These are phyloP conservation scores for Nibea albiflora DNA, from an alignment of 2,113 vertebrate species.

Conservation along the genomic window DNA sequence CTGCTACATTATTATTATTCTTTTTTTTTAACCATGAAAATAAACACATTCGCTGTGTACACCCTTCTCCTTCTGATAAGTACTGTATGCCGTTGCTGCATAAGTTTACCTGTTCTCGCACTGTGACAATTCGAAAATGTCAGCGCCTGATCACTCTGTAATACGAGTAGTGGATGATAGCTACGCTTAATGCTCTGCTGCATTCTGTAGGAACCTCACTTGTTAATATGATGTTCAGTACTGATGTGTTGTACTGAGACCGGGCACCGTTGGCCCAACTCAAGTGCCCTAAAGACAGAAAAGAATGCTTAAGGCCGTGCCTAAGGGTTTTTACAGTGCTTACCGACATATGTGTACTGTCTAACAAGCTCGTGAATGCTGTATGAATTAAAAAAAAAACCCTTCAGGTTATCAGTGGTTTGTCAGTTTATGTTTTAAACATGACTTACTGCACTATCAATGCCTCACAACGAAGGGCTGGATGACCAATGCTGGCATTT, in stretches of 20 bases:
- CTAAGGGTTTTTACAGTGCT: conserved; percentile 48
- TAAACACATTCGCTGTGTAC: not conserved
- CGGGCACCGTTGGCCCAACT: conserved; percentile 11
- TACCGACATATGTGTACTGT: conserved; percentile 26
- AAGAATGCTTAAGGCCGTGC: conserved; percentile 51
- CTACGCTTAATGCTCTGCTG: not conserved
- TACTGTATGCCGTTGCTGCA: not conserved
- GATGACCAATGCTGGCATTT: conserved; percentile 34
- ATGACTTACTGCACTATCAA: not conserved
- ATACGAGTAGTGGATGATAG: not conserved
- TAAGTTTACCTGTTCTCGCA: not conserved
- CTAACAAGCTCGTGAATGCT: conserved; percentile 10
- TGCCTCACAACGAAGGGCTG: conserved; percentile 2
- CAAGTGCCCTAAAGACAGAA: conserved; percentile 47
- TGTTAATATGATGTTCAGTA: conserved; percentile 10
- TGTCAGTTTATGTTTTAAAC: not conserved
- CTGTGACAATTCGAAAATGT: not conserved
- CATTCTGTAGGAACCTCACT: not conserved
- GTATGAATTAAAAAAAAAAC: conserved; percentile 34
- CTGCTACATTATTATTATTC: not conserved
- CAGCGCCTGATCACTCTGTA: not conserved
- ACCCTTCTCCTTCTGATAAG: not conserved
- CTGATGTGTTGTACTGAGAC: conserved; percentile 3
- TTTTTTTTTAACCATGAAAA: conserved; percentile 9
- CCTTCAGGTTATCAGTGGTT: not conserved